Conservation (phyloP, 2,888 invertebrate species). For the Drosophila melanosoma region DNA sequence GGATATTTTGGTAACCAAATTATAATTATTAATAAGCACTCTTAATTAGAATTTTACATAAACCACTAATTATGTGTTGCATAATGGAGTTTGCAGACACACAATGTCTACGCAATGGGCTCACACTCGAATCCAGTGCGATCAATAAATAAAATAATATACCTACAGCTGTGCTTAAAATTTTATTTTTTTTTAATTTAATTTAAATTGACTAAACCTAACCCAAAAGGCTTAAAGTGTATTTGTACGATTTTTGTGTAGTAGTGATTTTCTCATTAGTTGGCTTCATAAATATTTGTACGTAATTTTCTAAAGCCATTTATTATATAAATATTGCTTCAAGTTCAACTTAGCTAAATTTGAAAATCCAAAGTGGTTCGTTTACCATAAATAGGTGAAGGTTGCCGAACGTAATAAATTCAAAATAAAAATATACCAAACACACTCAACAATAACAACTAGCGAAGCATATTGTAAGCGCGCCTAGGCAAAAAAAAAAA, state of each 20-base stretch:
- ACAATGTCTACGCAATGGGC: conserved; percentile 43
- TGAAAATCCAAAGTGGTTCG: conserved; percentile 23
- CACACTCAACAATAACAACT: conserved; percentile 25
- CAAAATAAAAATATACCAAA: conserved; percentile 47
- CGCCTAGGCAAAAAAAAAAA: conserved; percentile 29
- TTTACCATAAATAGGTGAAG: conserved; percentile 65
- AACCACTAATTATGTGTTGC: conserved; percentile 58
- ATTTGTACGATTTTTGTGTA: not conserved
- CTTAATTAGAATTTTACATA: conserved; percentile 66
- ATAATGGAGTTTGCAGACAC: conserved; percentile 45
- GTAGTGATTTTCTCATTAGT: not conserved
- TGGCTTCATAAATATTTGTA: not conserved
- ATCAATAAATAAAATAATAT: conserved; percentile 37
- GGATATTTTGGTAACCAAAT: conserved; percentile 29
- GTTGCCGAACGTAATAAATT: conserved; percentile 69
- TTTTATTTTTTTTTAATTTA: not conserved
- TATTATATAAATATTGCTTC: conserved; percentile 4
- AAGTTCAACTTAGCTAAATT: conserved; percentile 7
- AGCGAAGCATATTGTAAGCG: conserved; percentile 29
- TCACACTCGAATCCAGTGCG: conserved; percentile 21
- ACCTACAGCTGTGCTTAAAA: conserved; percentile 3
- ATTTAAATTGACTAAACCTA: not conserved
- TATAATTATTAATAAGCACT: conserved; percentile 66
- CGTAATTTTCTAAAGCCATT: not conserved
- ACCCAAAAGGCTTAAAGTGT: not conserved